These are phyloP conservation scores for Hydrolagus colliei DNA, from an alignment of 2,797 vertebrate genomes.

Conservation along the genomic window DNA sequence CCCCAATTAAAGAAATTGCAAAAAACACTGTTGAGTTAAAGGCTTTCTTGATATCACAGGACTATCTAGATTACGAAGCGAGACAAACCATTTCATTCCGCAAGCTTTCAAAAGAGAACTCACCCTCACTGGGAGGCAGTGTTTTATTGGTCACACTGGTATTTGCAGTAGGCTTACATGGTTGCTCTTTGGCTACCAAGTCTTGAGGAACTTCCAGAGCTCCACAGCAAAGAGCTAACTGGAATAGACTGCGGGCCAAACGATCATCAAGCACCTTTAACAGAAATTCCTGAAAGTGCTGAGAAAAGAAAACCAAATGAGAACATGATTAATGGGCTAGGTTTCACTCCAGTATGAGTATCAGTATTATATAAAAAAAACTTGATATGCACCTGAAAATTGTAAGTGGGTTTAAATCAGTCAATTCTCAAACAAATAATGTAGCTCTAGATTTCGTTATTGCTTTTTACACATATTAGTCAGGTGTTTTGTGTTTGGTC, in stretches of 20 bases:
- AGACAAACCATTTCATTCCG: not conserved
- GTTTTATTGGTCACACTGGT: not conserved
- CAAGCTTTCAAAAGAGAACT: not conserved
- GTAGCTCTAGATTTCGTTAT: too few relatives aligned
- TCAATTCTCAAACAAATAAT: too few relatives aligned
- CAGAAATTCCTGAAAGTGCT: conserved; percentile 59
- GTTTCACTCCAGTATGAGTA: too few relatives aligned
- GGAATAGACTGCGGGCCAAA: conserved; percentile 56
- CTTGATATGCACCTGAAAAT: too few relatives aligned
- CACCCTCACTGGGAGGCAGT: conserved; percentile 58
- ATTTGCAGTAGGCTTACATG: conserved; percentile 35
- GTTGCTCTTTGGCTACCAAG: conserved; percentile 54
- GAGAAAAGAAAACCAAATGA: conserved; percentile 32
- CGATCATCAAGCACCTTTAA: conserved; percentile 48
- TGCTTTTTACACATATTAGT: too few relatives aligned
- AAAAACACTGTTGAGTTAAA: too few relatives aligned
- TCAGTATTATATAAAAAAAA: too few relatives aligned
- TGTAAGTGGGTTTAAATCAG: too few relatives aligned
- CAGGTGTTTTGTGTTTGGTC: too few relatives aligned
- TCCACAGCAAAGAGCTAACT: conserved; percentile 64
- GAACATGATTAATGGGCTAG: not conserved
- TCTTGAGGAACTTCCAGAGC: conserved; percentile 58
- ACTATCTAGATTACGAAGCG: not conserved
- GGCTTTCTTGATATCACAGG: not conserved
- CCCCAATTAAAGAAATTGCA: not conserved